Evolutionary conservation across 1,140 invertebrate species (phyloP).

Genomic region (Araneus ventricosus): DNA sequence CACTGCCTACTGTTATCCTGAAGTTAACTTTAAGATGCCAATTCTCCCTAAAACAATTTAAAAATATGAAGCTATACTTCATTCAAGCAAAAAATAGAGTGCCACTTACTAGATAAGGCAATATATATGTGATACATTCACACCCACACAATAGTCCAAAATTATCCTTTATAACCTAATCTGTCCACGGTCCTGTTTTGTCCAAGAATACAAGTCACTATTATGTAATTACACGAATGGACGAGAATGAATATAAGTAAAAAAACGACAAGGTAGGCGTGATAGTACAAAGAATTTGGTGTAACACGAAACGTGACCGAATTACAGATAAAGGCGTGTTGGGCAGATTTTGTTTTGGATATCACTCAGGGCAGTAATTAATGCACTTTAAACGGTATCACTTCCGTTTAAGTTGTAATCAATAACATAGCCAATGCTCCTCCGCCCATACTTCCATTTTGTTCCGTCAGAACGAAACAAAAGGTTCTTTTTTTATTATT

Average conservation of each 20-base stretch:
- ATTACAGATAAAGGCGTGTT: constrained; percentile 19
- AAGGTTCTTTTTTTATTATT: background rate
- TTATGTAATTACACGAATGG: constrained; percentile 1
- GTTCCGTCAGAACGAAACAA: background rate
- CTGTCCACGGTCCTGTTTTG: background rate
- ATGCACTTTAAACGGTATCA: constrained; percentile 26
- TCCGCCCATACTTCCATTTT: background rate
- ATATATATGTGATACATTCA: too few relatives aligned
- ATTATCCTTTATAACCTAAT: background rate
- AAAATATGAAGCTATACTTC: too few relatives aligned
- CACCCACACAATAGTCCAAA: too few relatives aligned
- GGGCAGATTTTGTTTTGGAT: constrained; percentile 3
- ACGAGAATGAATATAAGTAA: background rate
- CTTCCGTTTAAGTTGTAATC: constrained; percentile 19
- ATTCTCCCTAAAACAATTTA: too few relatives aligned
- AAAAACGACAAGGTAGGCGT: background rate
- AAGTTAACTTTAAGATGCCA: too few relatives aligned
- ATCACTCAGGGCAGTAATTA: background rate
- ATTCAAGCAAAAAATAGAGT: too few relatives aligned
- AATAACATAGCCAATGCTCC: background rate
- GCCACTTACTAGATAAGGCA: too few relatives aligned
- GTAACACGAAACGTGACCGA: constrained; percentile 5
- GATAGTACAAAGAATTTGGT: background rate
- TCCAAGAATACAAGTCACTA: background rate
- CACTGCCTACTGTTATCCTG: too few relatives aligned